Evolutionary conservation across 2,113 vertebrate genomes (phyloP), one percentile per base, ranked within the genome.

Genomic region (Natator depressus): DNA sequence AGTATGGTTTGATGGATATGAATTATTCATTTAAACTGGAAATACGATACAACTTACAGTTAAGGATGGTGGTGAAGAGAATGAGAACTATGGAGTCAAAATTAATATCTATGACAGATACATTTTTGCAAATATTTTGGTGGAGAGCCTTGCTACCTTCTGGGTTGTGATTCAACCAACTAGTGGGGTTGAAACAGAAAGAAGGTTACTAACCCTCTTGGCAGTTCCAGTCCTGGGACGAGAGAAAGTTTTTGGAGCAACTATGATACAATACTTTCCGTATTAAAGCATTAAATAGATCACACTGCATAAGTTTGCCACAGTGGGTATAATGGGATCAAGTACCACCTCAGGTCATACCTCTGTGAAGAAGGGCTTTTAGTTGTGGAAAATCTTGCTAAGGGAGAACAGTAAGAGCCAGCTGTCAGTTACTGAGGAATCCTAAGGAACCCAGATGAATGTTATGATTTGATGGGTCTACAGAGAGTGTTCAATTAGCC

Each of bases 81-180:
- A 78, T 78, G 11, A 47, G 46, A 78, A 47, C 8, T 27, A 12
- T 47, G 42, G n/a, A 75, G 11, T 17, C 8, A 57, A 0, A 62
- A 35, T 2, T 8, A 90, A 55, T 78, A 29, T 78, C 19, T 72
- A 2, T 0, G 31, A 0, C 6, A 5, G 14, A 1, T 8, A 12
- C 9, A 6, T 0, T 5, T 2, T 0, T 0, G 8, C 17, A 3
- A 10, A 20, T 8, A 51, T 14, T 27, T 2, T 8, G 1, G 42
- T 1, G 11, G 16, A 47, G 25, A 47, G 25, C 13, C 42, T 47
- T 8, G 24, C 24, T 47, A 46, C 13, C 24, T 47, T 78, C 42
- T 14, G 25, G 42, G 24, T 47, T 47, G 24, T 78, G 5, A 6
- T 78, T 46, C 75, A 78, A 47, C 12, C 25, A 78, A 8, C 25